Evolutionary conservation across 2,888 invertebrate genomes (phyloP).

Genomic region (Eupithecia insigniata): DNA sequence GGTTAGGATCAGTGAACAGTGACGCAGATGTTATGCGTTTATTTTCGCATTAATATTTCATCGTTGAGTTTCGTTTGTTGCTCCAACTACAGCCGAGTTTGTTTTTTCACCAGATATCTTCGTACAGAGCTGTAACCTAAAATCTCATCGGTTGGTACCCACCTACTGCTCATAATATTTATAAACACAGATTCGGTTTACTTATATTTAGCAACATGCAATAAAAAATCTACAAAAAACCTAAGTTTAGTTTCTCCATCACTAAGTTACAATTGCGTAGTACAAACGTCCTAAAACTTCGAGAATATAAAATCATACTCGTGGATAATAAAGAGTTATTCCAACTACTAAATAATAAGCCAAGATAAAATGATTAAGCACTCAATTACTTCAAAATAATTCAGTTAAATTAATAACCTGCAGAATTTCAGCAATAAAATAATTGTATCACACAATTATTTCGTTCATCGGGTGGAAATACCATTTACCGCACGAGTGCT

Average conservation of each 20-base stretch:
- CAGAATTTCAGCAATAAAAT: neutral
- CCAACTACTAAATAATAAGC: neutral
- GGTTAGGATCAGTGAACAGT: constrained; percentile 54
- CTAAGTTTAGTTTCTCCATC: neutral
- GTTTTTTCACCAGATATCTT: constrained; percentile 25
- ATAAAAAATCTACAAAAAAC: too few relatives aligned
- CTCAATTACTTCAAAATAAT: neutral
- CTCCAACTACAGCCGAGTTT: constrained; percentile 58
- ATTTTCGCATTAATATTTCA: constrained; percentile 75
- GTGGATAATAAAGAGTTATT: neutral
- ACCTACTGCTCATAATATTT: neutral
- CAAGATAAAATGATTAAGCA: neutral
- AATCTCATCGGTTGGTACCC: neutral
- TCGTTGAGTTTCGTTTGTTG: constrained; percentile 57
- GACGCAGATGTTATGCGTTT: constrained; percentile 71
- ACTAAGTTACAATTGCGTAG: neutral
- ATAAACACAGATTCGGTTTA: neutral
- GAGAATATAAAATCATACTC: neutral
- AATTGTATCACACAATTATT: constrained; percentile 14
- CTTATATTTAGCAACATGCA: neutral
- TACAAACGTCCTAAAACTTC: neutral
- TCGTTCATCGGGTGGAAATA: constrained; percentile 5
- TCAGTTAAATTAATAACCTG: neutral
- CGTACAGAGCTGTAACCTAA: neutral
- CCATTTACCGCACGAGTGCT: neutral